These are phyloP conservation scores for Gonatopus flavifemur DNA, from an alignment of 1,140 invertebrate species.

Conservation along the genomic window DNA sequence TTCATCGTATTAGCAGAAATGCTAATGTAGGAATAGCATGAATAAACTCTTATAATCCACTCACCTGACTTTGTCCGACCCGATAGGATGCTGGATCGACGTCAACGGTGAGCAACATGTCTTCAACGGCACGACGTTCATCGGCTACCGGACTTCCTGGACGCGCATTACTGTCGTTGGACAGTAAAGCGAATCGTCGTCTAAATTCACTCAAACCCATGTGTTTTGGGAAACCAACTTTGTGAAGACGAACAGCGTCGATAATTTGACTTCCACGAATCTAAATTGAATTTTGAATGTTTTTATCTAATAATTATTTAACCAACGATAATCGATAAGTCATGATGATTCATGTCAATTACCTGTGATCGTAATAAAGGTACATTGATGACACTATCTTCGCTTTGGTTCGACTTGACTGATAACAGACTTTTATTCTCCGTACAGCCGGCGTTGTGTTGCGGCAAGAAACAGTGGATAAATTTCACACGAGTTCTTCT, in stretches of 20 bases:
- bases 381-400: slow-evolving; percentile 79
- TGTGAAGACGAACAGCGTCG: slow-evolving; percentile 84
- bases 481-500: slow-evolving; percentile 81
- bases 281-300: slow-evolving; percentile 56
- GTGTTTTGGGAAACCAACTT: slow-evolving; percentile 90
- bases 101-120: slow-evolving; percentile 83
- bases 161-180: slow-evolving; percentile 58
- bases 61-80: slow-evolving; percentile 89
- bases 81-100: slow-evolving; percentile 84
- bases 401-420: slow-evolving; percentile 53
- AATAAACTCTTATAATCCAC: too few relatives aligned
- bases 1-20: too few relatives aligned
- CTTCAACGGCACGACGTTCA: slow-evolving; percentile 71
- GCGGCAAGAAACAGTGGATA: slow-evolving; percentile 85
- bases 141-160: slow-evolving; percentile 62
- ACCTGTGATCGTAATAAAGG: slow-evolving; percentile 86
- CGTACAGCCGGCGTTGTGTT: slow-evolving; percentile 70
- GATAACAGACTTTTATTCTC: slow-evolving; percentile 55
- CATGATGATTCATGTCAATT: slow-evolving; percentile 28
- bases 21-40: too few relatives aligned
- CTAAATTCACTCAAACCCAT: slow-evolving; percentile 87
- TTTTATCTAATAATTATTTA: too few relatives aligned
- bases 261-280: slow-evolving; percentile 88
- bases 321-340: too few relatives aligned
- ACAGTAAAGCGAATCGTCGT: slow-evolving; percentile 77